Percentiles rank a stretch among this genome's conserved stretches.
Evolutionary conservation across 2,888 invertebrate genomes (phyloP).

Genomic region (Eremobia ochroleuca): DNA sequence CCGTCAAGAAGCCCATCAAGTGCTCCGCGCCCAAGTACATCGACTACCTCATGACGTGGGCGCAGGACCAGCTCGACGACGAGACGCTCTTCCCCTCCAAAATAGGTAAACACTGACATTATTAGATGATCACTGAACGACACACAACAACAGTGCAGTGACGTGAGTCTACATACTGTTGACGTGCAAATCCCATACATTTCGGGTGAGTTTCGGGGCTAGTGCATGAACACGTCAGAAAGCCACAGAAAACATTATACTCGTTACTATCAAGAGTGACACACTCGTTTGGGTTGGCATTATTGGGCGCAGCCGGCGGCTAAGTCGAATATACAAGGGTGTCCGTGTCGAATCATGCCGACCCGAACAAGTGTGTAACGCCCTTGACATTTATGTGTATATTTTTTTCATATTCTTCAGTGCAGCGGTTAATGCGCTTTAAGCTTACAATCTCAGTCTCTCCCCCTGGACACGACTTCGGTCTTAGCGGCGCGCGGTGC

Average conservation of each 20-base stretch:
- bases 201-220: neutral
- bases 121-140: neutral
- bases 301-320: too few relatives aligned
- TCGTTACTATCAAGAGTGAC: neutral
- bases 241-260: neutral
- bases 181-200: neutral
- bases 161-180: too few relatives aligned
- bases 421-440: too few relatives aligned
- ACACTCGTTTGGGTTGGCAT: neutral
- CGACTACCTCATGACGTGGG: constrained; percentile 99
- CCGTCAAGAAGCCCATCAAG: constrained; percentile 99
- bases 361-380: too few relatives aligned
- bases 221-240: neutral
- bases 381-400: neutral
- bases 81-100: constrained; percentile 99
- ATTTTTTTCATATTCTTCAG: neutral
- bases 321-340: too few relatives aligned
- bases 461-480: too few relatives aligned
- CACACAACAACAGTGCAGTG: neutral
- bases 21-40: constrained; percentile 99
- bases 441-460: too few relatives aligned
- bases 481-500: too few relatives aligned
- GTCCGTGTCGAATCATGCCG: too few relatives aligned
- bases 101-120: constrained; percentile 91
- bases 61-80: constrained; percentile 99